Conservation (phyloP, 2,888 invertebrate genomes). For the Nezara viridula region DNA sequence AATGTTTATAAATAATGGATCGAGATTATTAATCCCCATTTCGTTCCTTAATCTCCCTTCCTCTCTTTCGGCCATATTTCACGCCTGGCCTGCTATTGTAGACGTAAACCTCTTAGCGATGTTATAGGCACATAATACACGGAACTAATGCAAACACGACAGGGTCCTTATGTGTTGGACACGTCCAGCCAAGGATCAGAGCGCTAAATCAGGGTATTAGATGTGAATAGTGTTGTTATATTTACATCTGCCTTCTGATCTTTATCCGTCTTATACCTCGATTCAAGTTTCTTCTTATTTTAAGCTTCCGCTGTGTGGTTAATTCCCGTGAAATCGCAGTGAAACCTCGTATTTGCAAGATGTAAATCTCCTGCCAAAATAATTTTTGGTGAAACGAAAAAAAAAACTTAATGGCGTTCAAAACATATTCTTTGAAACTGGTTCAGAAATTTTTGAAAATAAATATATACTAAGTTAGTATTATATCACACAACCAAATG, state of each 20-base stretch:
- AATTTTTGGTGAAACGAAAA: background rate
- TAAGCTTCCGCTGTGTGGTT: background rate
- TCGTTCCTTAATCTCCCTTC: background rate
- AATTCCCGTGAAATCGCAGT: background rate
- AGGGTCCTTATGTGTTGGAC: background rate
- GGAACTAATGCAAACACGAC: constrained; percentile 14
- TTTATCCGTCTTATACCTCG: background rate
- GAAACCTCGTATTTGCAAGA: background rate
- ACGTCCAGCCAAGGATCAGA: background rate
- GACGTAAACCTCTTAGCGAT: constrained; percentile 16
- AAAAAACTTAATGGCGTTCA: too few relatives aligned
- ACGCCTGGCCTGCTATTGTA: background rate
- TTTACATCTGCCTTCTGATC: background rate
- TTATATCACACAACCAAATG: too few relatives aligned
- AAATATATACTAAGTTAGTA: too few relatives aligned
- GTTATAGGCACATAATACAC: constrained; percentile 10
- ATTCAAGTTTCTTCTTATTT: background rate
- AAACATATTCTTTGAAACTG: too few relatives aligned
- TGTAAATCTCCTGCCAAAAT: background rate
- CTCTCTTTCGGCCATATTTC: background rate
- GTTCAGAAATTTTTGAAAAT: too few relatives aligned
- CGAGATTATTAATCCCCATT: constrained; percentile 1
- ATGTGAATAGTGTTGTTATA: constrained; percentile 16
- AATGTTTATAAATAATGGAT: background rate
- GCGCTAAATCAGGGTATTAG: background rate